phyloP scores from a whole-genome alignment of 2,797 vertebrate genomes.

The Neosalanx taihuensis region DNA sequence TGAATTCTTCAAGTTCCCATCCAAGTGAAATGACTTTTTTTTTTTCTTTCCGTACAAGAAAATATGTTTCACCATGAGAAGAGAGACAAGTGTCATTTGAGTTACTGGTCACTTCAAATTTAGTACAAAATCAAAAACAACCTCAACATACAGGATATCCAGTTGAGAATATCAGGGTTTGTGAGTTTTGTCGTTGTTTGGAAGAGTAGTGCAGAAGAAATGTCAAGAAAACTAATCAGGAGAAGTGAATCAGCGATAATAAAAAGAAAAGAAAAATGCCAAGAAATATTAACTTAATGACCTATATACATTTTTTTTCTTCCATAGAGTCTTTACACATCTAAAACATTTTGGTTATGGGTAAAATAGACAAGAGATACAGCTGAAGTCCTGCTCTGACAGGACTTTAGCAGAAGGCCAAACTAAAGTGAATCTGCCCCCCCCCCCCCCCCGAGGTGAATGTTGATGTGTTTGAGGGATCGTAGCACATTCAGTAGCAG shows the following conservation, averaged over 20 bases:
- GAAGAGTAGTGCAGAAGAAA: constrained; percentile 68
- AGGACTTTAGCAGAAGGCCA: constrained; percentile 53
- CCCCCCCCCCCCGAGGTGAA: constrained; percentile 31
- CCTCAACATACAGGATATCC: constrained; percentile 64
- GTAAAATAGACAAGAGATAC: constrained; percentile 36
- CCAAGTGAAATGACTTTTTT: constrained; percentile 63
- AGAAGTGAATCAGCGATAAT: constrained; percentile 61
- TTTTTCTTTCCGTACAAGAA: constrained; percentile 71
- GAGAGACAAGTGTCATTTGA: constrained; percentile 60
- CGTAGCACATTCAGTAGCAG: constrained; percentile 65
- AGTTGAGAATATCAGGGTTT: constrained; percentile 61
- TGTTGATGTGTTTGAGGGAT: constrained; percentile 15
- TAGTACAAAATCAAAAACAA: constrained; percentile 60
- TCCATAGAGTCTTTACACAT: constrained; percentile 58
- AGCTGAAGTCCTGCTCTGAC: constrained; percentile 44
- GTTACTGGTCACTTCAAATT: constrained; percentile 62
- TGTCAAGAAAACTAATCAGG: constrained; percentile 34
- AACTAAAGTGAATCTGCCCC: constrained; percentile 45
- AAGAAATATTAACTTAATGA: constrained; percentile 56
- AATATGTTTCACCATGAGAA: constrained; percentile 71
- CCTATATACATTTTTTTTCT: constrained; percentile 62
- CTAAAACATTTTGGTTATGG: constrained; percentile 66
- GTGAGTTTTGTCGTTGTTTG: constrained; percentile 59
- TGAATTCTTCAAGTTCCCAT: constrained; percentile 50
- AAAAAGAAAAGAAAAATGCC: constrained; percentile 63